phyloP scores from a whole-genome alignment of 2,797 vertebrate species.

The Sitta carolinensis region DNA sequence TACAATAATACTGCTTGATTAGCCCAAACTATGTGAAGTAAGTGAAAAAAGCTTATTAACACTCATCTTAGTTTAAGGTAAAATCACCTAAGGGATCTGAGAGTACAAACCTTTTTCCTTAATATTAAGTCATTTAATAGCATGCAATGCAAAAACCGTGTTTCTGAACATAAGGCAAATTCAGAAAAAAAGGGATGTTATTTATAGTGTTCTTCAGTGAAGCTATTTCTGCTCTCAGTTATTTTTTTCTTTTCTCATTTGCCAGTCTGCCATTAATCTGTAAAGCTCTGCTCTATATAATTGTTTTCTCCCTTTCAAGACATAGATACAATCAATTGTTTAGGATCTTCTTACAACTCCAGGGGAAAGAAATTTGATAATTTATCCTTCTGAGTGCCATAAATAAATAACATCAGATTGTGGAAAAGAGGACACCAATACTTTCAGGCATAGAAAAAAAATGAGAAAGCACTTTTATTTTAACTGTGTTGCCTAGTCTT shows the following conservation, averaged over 20 bases:
- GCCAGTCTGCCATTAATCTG: neutral
- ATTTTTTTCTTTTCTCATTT: conserved; percentile 21
- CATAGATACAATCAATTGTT: conserved; percentile 8
- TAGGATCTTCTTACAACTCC: neutral
- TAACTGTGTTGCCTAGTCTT: neutral
- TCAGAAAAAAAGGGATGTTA: neutral
- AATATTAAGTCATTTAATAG: conserved; percentile 15
- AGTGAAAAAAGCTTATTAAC: conserved; percentile 22
- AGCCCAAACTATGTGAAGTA: conserved; percentile 12
- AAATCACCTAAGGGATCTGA: conserved; percentile 18
- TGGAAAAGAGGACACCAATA: neutral
- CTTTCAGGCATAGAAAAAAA: neutral
- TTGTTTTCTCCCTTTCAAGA: neutral
- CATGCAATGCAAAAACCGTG: neutral
- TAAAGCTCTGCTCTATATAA: neutral
- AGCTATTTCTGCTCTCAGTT: neutral
- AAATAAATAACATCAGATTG: conserved; percentile 14
- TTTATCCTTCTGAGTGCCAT: neutral
- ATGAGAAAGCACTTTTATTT: neutral
- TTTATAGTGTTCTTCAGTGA: neutral
- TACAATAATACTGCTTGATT: conserved; percentile 25
- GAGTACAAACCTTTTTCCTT: conserved; percentile 28
- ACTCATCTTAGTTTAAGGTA: conserved; percentile 9
- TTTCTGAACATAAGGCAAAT: neutral
- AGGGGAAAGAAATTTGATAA: conserved; percentile 2